These are phyloP conservation scores for Pedionomus torquatus DNA, from an alignment of 2,113 vertebrate species.

Conservation along the genomic window DNA sequence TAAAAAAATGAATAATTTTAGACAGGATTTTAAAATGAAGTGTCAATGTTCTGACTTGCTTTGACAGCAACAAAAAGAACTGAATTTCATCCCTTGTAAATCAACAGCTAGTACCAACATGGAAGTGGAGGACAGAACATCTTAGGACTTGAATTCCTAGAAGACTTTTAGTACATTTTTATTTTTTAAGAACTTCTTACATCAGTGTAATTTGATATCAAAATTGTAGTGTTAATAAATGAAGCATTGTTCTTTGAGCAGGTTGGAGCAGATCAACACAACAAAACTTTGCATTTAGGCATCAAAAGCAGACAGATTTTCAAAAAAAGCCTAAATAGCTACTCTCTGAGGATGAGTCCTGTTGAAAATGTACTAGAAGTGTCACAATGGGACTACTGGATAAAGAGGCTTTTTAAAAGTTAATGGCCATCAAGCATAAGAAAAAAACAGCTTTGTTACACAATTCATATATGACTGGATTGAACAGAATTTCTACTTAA, in stretches of 20 bases:
- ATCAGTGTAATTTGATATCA: background rate
- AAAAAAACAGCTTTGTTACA: background rate
- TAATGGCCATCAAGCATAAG: background rate
- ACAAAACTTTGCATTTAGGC: background rate
- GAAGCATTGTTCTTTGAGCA: background rate
- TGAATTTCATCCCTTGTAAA: background rate
- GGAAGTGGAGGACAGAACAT: background rate
- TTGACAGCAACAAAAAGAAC: background rate
- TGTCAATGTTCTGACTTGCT: background rate
- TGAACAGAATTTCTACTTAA: background rate
- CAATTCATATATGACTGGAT: background rate
- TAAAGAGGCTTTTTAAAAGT: background rate
- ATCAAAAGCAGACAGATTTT: background rate
- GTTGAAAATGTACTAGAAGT: background rate
- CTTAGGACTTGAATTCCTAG: background rate
- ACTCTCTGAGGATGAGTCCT: background rate
- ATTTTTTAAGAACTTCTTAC: background rate
- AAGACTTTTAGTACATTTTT: background rate
- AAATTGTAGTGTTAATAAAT: background rate
- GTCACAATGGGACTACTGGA: background rate
- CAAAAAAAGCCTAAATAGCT: background rate
- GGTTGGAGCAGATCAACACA: background rate
- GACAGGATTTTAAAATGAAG: background rate
- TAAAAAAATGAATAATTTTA: background rate
- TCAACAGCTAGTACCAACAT: background rate